Conservation (phyloP, 2,113 vertebrate species). For the Lota lota region DNA sequence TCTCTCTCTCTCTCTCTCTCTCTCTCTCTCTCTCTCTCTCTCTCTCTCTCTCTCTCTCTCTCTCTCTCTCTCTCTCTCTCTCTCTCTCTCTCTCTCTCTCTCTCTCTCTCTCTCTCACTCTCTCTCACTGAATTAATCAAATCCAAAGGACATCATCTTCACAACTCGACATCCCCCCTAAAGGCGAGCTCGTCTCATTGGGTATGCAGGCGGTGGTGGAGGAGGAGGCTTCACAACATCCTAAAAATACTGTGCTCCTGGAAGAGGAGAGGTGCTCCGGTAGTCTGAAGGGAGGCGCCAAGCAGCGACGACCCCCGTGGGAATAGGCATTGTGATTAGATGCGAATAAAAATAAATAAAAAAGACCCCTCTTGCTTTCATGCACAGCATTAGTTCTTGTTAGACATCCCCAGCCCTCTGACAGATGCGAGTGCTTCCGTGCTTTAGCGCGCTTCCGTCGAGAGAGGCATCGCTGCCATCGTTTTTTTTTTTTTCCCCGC, state of each 20-base stretch:
- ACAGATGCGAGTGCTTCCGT: conserved; percentile 55
- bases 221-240: conserved; percentile 93
- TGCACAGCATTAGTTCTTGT: conserved; percentile 88
- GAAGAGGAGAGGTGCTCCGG: conserved; percentile 88
- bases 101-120: conserved; percentile 27
- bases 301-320: conserved; percentile 83
- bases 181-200: conserved; percentile 93
- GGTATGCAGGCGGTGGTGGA: conserved; percentile 82
- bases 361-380: conserved; percentile 71
- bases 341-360: conserved; percentile 69
- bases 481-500: conserved; percentile 36
- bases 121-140: conserved; percentile 93
- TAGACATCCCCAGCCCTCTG: conserved; percentile 67
- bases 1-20: conserved; percentile 68
- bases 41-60: too few species aligned
- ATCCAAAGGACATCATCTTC: conserved; percentile 97
- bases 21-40: conserved; percentile 72
- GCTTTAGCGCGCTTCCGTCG: conserved; percentile 42
- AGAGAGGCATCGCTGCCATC: conserved; percentile 49
- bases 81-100: too few species aligned
- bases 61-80: too few species aligned
- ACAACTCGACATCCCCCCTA: conserved; percentile 95
- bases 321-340: conserved; percentile 90
- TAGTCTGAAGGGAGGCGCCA: conserved; percentile 88
- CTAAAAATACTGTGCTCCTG: conserved; percentile 97